Conservation (phyloP, 2,888 invertebrate genomes). For the Eupithecia subumbrata region DNA sequence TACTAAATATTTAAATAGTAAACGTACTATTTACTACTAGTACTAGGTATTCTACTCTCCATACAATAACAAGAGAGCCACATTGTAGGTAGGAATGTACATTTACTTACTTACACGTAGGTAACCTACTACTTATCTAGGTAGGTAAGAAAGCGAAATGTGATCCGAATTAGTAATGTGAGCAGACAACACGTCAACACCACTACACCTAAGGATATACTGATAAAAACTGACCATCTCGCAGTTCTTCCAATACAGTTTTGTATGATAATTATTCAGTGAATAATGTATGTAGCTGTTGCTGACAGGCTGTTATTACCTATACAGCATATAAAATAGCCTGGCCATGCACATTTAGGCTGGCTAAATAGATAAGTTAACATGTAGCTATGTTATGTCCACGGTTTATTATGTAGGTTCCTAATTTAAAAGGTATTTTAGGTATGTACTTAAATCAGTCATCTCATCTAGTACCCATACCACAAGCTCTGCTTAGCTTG, state of each 20-base stretch:
- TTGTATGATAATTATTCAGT: slow-evolving; percentile 56
- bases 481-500: no score
- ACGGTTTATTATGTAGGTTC: no score
- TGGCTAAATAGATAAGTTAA: background rate
- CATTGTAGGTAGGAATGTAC: no score
- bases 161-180: slow-evolving; percentile 13
- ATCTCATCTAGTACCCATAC: no score
- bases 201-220: slow-evolving; percentile 46
- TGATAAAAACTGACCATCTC: slow-evolving; percentile 43
- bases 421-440: no score
- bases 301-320: slow-evolving; percentile 40
- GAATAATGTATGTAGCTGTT: slow-evolving; percentile 58
- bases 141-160: slow-evolving; percentile 1
- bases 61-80: background rate
- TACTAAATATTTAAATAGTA: background rate
- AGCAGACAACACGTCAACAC: slow-evolving; percentile 33
- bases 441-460: no score
- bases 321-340: background rate
- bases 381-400: background rate
- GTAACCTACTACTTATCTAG: no score
- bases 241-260: slow-evolving; percentile 27
- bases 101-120: no score
- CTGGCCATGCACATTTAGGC: background rate
- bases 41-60: background rate
- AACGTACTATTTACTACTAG: background rate